phyloP scores from a whole-genome alignment of 2,888 invertebrate genomes.

The Amorpha juglandis region DNA sequence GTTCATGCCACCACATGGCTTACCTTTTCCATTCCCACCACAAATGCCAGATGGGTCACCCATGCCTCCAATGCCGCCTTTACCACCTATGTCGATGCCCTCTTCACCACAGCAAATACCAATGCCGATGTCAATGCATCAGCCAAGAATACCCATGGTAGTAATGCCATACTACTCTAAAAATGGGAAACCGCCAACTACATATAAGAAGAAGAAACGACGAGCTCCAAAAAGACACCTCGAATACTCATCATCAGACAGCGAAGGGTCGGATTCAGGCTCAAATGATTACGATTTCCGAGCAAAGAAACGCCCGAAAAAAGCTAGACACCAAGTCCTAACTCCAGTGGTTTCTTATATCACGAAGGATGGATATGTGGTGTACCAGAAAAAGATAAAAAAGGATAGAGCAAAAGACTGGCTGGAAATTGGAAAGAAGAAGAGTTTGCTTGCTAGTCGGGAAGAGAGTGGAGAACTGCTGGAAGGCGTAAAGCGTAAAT shows the following conservation, averaged over 20 bases:
- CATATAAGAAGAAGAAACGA: slow-evolving; percentile 36
- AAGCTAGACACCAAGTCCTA: slow-evolving; percentile 55
- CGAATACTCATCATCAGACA: slow-evolving; percentile 41
- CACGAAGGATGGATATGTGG: slow-evolving; percentile 69
- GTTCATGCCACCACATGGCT: slow-evolving; percentile 32
- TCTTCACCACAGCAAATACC: slow-evolving; percentile 44
- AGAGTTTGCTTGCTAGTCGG: slow-evolving; percentile 7
- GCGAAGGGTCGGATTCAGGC: slow-evolving; percentile 27
- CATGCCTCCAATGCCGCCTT: slow-evolving; percentile 36
- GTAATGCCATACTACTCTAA: slow-evolving; percentile 66
- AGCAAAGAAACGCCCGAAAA: slow-evolving; percentile 27
- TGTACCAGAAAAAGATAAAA: slow-evolving; percentile 73
- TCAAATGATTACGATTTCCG: slow-evolving; percentile 35
- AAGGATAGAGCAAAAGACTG: slow-evolving; percentile 69
- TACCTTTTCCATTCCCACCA: slow-evolving; percentile 34
- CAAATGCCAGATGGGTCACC: slow-evolving; percentile 27
- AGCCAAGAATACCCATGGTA: slow-evolving; percentile 61
- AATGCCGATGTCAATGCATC: slow-evolving; percentile 48
- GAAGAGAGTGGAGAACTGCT: slow-evolving; percentile 30
- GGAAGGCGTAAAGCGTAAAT: slow-evolving; percentile 5
- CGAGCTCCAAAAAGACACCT: slow-evolving; percentile 36
- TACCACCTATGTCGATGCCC: slow-evolving; percentile 40
- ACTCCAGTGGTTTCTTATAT: slow-evolving; percentile 75
- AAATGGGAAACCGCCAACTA: slow-evolving; percentile 27
- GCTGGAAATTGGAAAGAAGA: slow-evolving; percentile 55